These are phyloP conservation scores for Neodiprion fabricii DNA, from an alignment of 1,140 invertebrate species.

Conservation along the genomic window DNA sequence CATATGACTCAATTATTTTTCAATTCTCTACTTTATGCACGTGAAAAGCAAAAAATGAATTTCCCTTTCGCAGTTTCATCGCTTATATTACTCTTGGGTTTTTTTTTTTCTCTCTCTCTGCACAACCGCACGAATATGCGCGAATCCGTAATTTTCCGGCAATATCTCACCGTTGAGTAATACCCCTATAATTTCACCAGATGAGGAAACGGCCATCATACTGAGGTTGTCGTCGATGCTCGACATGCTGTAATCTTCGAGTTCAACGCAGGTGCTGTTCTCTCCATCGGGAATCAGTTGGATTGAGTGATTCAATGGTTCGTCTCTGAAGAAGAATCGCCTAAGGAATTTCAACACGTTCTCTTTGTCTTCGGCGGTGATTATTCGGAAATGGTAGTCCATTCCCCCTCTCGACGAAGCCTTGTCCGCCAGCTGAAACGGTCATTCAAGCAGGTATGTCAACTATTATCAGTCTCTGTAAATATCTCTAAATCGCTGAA, in stretches of 20 bases:
- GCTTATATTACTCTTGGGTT: too few relatives aligned
- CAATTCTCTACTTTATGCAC: too few relatives aligned
- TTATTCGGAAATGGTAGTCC: conserved; percentile 49
- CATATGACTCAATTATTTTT: too few relatives aligned
- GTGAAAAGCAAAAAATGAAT: too few relatives aligned
- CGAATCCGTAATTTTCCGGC: not conserved
- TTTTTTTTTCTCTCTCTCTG: too few relatives aligned
- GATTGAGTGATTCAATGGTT: conserved; percentile 72
- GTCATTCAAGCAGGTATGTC: not conserved
- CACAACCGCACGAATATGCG: too few relatives aligned
- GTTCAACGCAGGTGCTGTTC: conserved; percentile 67
- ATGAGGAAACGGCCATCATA: conserved; percentile 67
- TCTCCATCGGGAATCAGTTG: conserved; percentile 66
- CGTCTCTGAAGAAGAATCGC: conserved; percentile 74
- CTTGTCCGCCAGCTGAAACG: conserved; percentile 48
- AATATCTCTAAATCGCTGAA: not conserved
- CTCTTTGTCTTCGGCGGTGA: conserved; percentile 58
- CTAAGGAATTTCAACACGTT: conserved; percentile 66
- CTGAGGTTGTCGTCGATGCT: conserved; percentile 67
- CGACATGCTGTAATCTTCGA: conserved; percentile 70
- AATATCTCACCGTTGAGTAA: conserved; percentile 54
- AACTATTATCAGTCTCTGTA: conserved; percentile 17
- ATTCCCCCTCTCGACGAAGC: conserved; percentile 35
- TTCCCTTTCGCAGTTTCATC: too few relatives aligned
- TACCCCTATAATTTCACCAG: conserved; percentile 69